phyloP scores from a whole-genome alignment of 2,113 vertebrate species.

The Rhinolophus sinicus region DNA sequence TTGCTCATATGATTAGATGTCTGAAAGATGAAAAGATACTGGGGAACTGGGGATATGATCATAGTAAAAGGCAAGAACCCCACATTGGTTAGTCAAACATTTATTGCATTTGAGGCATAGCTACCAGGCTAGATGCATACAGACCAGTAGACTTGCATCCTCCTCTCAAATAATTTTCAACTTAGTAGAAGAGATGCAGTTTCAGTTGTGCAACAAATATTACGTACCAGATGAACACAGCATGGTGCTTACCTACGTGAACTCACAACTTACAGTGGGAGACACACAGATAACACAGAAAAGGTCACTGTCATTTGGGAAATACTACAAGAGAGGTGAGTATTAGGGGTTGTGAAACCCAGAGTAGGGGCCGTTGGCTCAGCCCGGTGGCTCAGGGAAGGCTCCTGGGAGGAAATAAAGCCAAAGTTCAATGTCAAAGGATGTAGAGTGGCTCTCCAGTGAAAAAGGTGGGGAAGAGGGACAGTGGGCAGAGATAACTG shows the following conservation, averaged over 20 bases:
- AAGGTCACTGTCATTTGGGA: not conserved
- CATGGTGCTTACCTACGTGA: not conserved
- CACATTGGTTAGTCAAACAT: not conserved
- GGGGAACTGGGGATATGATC: not conserved
- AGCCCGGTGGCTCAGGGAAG: not conserved
- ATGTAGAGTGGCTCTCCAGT: fast-evolving
- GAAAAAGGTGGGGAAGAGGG: too few relatives aligned
- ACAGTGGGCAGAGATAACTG: not conserved
- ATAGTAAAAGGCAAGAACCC: not conserved
- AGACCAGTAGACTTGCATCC: not conserved
- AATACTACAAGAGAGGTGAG: not conserved
- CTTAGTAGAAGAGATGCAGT: not conserved
- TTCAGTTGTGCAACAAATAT: not conserved
- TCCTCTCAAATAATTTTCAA: not conserved
- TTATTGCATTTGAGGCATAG: not conserved
- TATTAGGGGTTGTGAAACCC: too few relatives aligned
- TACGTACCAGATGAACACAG: not conserved
- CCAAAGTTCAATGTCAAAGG: not conserved
- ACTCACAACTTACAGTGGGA: not conserved
- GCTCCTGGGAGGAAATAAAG: not conserved
- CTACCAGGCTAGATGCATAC: not conserved
- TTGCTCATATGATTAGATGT: not conserved
- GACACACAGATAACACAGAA: not conserved
- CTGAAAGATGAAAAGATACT: not conserved
- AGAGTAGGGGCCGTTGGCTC: not conserved